Evolutionary conservation across 2,113 vertebrate genomes (phyloP).

Genomic region (Pachycephala philippinensis): DNA sequence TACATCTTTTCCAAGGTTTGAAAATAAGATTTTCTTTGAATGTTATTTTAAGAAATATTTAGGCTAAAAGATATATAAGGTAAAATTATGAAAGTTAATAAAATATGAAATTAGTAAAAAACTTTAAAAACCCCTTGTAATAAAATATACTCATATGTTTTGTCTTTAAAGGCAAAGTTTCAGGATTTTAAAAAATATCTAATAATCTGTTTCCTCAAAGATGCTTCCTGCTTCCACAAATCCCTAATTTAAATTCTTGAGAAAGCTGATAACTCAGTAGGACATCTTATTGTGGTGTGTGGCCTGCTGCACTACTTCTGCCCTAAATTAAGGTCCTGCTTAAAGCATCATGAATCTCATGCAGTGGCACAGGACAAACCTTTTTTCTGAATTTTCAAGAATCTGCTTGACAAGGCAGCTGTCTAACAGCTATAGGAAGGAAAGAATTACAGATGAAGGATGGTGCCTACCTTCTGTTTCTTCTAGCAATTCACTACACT

Average conservation of each 20-base stretch:
- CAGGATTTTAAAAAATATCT: not conserved
- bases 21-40: not conserved
- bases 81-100: not conserved
- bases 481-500: not conserved
- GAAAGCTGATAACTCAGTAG: not conserved
- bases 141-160: not conserved
- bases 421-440: not conserved
- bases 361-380: not conserved
- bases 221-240: not conserved
- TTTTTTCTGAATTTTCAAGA: not conserved
- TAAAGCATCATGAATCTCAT: not conserved
- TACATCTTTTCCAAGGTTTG: not conserved
- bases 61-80: not conserved
- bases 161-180: not conserved
- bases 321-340: not conserved
- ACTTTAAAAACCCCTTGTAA: fast-evolving
- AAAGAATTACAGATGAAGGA: not conserved
- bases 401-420: not conserved
- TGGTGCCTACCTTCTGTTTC: not conserved
- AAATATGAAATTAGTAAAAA: not conserved
- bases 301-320: not conserved
- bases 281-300: not conserved
- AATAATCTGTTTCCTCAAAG: not conserved
- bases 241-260: not conserved
- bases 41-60: not conserved